Conservation (phyloP, 2,888 invertebrate genomes). For the Leucoptera coffeella region DNA sequence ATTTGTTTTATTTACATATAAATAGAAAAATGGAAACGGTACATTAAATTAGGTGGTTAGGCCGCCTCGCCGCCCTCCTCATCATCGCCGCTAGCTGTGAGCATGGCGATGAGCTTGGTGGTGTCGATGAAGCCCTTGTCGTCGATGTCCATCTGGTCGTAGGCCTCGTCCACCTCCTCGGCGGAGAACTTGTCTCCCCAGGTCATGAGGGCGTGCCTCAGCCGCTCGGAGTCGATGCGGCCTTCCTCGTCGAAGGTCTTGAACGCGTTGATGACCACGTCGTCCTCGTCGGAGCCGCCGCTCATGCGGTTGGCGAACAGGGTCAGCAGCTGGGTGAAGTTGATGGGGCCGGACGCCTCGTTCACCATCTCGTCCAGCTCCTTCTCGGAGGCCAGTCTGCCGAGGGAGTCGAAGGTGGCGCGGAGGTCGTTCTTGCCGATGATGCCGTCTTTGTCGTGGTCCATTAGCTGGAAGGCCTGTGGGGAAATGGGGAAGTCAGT, state of each 20-base stretch:
- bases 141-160: constrained; percentile 89
- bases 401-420: constrained; percentile 87
- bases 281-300: constrained; percentile 87
- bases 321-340: constrained; percentile 90
- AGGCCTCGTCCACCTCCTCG: constrained; percentile 87
- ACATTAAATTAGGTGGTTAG: constrained; percentile 22
- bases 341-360: constrained; percentile 87
- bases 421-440: constrained; percentile 86
- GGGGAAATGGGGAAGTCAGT: constrained; percentile 1
- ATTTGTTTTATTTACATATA: constrained; percentile 10
- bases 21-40: constrained; percentile 51
- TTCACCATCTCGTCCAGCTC: constrained; percentile 85
- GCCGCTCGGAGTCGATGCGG: constrained; percentile 82
- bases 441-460: constrained; percentile 91
- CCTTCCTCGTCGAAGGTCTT: constrained; percentile 86
- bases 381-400: constrained; percentile 83
- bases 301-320: constrained; percentile 91
- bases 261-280: constrained; percentile 87
- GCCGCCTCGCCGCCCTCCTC: constrained; percentile 65
- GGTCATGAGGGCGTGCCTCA: constrained; percentile 87
- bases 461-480: constrained; percentile 92
- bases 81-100: constrained; percentile 81
- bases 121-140: constrained; percentile 88
- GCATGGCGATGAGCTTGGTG: constrained; percentile 77
- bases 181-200: constrained; percentile 90